Conservation (phyloP, 1,140 invertebrate species). For the Helicoverpa armigera region DNA sequence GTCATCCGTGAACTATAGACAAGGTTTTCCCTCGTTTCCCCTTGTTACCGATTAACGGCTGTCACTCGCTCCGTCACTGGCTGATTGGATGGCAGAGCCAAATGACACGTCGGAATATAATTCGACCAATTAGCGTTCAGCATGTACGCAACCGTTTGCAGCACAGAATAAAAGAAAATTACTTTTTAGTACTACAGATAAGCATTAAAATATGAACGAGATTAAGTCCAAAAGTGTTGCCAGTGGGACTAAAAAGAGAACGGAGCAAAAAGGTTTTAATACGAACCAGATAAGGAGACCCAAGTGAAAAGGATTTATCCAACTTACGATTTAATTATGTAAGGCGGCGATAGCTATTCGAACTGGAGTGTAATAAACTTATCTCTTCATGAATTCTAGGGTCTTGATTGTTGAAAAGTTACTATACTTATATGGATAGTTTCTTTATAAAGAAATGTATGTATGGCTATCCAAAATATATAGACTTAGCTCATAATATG, state of each 20-base stretch:
- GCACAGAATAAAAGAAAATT: background rate
- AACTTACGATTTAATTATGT: constrained; percentile 4
- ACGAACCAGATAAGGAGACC: background rate
- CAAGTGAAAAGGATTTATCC: background rate
- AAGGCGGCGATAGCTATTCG: background rate
- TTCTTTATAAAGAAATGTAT: too few species aligned
- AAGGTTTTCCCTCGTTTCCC: background rate
- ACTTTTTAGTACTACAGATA: background rate
- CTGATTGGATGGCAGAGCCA: constrained; percentile 23
- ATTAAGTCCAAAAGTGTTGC: background rate
- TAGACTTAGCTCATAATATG: too few species aligned
- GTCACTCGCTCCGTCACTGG: background rate
- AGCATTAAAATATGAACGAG: background rate
- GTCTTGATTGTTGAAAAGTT: too few species aligned
- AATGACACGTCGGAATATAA: constrained; percentile 24
- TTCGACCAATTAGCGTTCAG: constrained; percentile 18
- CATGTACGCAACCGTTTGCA: constrained; percentile 1
- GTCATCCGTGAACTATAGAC: background rate
- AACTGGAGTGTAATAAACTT: background rate
- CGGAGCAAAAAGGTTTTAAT: constrained; percentile 1
- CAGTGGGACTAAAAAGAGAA: background rate
- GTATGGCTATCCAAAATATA: too few species aligned
- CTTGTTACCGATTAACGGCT: constrained; percentile 32
- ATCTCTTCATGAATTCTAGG: too few species aligned
- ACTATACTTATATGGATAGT: too few species aligned